Evolutionary conservation across 1,140 invertebrate genomes (phyloP), one percentile per base, ranked within the genome.

Genomic region (Drusus annulatus): DNA sequence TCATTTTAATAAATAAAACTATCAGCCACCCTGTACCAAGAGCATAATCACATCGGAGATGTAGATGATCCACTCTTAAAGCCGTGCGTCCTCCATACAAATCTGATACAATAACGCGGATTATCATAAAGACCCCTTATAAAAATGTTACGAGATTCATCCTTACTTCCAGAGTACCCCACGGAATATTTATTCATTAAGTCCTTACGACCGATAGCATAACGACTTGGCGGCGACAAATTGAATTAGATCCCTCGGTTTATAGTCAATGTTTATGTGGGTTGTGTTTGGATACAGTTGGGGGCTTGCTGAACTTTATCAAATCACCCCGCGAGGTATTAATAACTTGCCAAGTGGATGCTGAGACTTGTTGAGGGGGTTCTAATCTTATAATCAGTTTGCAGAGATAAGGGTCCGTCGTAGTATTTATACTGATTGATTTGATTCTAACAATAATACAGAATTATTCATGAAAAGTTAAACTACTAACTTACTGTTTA

Each of bases 101-200:
- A 13, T 45, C 21, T 51, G 51, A 7, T 28, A 17, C 7, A 31
- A 60, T 60, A n/a, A 56, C 71, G 31, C 15, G 62, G 31, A 76
- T 76, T 31, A 76, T 36, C 54, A 60, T 50, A 60, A 58, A 36
- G 36, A 21, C 74, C 74, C 74, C 60, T 51, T 50, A 76, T 62
- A 60, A 31, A 75, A 75, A 75, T 56, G 2, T 75, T 10, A 56
- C 51, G 28, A 36, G 58, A 63, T 45, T 65, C 25, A 51, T 56
- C 19, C 17, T 62, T 76, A 28, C 60, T 68, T 45, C 21, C 28
- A 65, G 65, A 50, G 65, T 17, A 62, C 54, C 80, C 63, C 28
- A 54, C 80, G 52, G 17, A 78, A 78, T 45, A 76, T 78, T 81
- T 81, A 81, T 81, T 81, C 80, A 81, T 81, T 78, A 81, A 74